A percentile compares a stretch with the other conserved stretches of the same genome.
phyloP scores from a whole-genome alignment of 2,797 vertebrate species.

The Hapalemur alaotrensis region DNA sequence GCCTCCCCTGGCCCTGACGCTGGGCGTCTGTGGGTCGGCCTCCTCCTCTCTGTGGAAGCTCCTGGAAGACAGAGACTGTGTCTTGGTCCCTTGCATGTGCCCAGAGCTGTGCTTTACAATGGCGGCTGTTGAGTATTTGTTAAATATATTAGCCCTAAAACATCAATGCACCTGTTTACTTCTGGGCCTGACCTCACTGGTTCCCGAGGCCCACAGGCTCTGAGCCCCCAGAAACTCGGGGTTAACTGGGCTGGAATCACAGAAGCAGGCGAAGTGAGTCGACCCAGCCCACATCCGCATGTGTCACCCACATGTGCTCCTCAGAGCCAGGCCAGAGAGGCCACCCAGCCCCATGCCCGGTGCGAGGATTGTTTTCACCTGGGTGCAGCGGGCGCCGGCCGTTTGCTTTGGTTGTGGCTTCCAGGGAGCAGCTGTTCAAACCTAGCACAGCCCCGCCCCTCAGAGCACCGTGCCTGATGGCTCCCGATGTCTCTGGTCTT shows the following conservation, averaged over 20 bases:
- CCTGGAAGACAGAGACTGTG: neutral
- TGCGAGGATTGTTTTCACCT: neutral
- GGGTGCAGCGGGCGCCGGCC: neutral
- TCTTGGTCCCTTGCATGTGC: neutral
- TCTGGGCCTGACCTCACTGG: neutral
- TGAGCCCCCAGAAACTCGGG: fast-evolving
- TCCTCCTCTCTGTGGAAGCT: neutral
- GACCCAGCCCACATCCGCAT: too few species aligned
- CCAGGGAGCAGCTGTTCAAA: constrained; percentile 9
- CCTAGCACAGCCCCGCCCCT: neutral
- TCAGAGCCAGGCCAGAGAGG: neutral
- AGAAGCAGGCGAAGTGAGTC: neutral
- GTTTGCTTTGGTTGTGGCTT: neutral
- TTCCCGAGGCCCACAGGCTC: neutral
- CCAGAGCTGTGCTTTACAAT: neutral
- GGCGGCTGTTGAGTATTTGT: too few species aligned
- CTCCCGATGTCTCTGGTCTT: neutral
- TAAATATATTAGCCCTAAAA: neutral
- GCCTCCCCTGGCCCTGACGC: fast-evolving
- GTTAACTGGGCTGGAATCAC: neutral
- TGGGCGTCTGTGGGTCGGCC: fast-evolving
- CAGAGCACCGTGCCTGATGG: fast-evolving
- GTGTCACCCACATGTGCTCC: neutral
- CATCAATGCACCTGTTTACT: neutral
- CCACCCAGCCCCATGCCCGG: neutral